A percentile compares a stretch with the other conserved stretches of the same genome.
phyloP scores from a whole-genome alignment of 2,797 vertebrate species.

The Eulemur mongoz region DNA sequence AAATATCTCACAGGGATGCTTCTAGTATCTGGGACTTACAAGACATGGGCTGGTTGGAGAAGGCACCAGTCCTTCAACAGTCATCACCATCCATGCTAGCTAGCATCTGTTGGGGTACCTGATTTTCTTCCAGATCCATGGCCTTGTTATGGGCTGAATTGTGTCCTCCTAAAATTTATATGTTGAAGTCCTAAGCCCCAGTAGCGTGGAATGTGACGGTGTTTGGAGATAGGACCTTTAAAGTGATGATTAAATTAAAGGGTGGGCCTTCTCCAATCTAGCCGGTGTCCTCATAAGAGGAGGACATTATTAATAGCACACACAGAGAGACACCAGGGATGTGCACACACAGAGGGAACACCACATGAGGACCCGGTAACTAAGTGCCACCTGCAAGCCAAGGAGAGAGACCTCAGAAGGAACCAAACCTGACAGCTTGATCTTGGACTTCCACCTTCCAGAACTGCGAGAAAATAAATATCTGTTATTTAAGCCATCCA shows the following conservation, averaged over 20 bases:
- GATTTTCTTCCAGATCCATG: neutral
- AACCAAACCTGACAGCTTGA: neutral
- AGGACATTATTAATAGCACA: neutral
- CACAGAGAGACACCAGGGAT: neutral
- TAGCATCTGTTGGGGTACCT: accelerated
- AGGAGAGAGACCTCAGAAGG: neutral
- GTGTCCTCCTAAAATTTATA: neutral
- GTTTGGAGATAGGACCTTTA: neutral
- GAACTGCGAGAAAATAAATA: neutral
- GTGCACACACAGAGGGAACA: neutral
- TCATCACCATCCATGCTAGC: no score
- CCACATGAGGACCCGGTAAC: neutral
- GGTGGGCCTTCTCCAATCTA: neutral
- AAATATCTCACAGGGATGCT: neutral
- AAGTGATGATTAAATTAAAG: neutral
- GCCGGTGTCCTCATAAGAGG: neutral
- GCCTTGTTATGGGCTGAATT: accelerated
- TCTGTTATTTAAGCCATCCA: neutral
- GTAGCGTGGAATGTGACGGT: neutral
- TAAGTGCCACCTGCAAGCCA: neutral
- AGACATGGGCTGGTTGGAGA: neutral
- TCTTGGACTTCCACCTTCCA: neutral
- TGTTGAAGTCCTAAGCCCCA: neutral
- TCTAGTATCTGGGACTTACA: neutral
- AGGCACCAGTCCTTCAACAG: neutral